Percentiles rank a stretch among this genome's conserved stretches.
Evolutionary conservation across 2,888 invertebrate genomes (phyloP).

Genomic region (Polyploca ridens): DNA sequence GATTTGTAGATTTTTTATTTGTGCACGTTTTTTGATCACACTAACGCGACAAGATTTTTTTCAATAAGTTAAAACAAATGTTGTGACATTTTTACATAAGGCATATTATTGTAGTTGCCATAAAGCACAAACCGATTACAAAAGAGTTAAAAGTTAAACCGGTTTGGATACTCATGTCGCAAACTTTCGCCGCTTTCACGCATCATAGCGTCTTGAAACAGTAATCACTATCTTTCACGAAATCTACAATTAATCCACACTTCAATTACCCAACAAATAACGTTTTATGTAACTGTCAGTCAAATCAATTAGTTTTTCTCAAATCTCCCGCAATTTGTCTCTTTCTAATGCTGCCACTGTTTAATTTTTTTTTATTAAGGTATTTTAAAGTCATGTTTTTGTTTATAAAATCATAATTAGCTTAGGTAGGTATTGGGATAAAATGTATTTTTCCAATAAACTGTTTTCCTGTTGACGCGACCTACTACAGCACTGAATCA

Average conservation of each 20-base stretch:
- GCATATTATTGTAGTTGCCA: conserved; percentile 21
- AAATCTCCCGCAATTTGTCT: background rate
- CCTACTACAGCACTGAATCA: background rate
- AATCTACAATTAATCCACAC: conserved; percentile 58
- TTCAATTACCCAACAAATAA: conserved; percentile 29
- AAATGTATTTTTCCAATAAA: background rate
- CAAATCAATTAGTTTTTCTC: background rate
- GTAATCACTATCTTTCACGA: conserved; percentile 54
- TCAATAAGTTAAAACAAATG: too few species aligned
- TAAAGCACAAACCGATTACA: conserved; percentile 47
- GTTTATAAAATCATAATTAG: background rate
- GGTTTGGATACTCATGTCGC: conserved; percentile 57
- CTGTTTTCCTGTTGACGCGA: conserved; percentile 13
- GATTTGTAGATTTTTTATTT: background rate
- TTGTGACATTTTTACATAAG: background rate
- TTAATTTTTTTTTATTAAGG: background rate
- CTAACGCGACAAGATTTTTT: too few species aligned
- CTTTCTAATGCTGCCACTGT: background rate
- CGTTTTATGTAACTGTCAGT: conserved; percentile 16
- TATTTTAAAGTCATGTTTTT: background rate
- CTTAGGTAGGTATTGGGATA: background rate
- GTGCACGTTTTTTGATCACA: too few species aligned
- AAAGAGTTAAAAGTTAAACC: conserved; percentile 53
- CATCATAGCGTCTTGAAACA: conserved; percentile 51
- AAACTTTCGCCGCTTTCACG: conserved; percentile 79